phyloP scores from a whole-genome alignment of 2,797 vertebrate genomes.

The Triplophysa bombifrons region DNA sequence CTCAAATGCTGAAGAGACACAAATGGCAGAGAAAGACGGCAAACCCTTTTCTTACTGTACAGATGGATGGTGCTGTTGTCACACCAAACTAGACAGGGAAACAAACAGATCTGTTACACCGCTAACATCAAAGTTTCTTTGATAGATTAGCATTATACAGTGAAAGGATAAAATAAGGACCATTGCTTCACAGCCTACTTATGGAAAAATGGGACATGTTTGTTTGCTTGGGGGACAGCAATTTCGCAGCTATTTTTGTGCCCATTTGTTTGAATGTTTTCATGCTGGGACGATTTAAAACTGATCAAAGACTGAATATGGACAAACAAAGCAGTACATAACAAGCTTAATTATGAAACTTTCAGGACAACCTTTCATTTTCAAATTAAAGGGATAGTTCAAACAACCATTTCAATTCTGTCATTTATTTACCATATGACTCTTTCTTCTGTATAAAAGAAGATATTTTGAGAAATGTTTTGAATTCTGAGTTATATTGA shows the following conservation, averaged over 20 bases:
- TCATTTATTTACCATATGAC: no score
- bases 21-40: neutral
- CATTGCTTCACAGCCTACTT: neutral
- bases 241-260: neutral
- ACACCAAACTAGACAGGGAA: neutral
- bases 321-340: no score
- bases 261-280: neutral
- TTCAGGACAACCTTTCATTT: no score
- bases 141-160: neutral
- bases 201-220: neutral
- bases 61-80: slow-evolving; percentile 5
- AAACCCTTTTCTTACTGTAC: neutral
- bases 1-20: neutral
- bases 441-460: no score
- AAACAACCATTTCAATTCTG: no score
- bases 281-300: neutral
- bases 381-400: no score
- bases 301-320: no score
- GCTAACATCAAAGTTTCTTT: neutral
- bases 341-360: no score
- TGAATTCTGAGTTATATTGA: no score
- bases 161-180: no score
- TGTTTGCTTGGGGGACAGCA: neutral
- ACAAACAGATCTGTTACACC: neutral
- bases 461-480: no score